Conservation (phyloP, 2,113 vertebrate species). For the Syrmaticus mikado region DNA sequence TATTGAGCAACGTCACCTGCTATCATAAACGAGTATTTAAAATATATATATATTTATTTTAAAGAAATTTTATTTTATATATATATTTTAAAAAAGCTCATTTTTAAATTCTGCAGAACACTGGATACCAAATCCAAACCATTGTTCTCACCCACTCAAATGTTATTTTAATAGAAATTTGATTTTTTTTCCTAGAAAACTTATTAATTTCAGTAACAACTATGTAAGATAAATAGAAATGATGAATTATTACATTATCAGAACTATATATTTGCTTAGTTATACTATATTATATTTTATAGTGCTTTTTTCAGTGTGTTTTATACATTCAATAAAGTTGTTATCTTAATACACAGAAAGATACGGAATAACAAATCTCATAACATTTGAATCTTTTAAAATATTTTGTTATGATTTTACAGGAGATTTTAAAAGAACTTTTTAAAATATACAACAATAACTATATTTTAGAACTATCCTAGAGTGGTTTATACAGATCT, state of each 20-base stretch:
- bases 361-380: background rate
- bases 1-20: background rate
- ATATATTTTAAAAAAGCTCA: background rate
- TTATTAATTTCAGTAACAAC: background rate
- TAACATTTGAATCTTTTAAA: background rate
- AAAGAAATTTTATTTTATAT: too few relatives aligned
- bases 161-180: background rate
- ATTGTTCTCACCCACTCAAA: background rate
- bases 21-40: background rate
- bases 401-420: background rate
- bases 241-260: background rate
- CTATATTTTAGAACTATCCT: background rate
- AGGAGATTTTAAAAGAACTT: background rate
- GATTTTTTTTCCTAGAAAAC: background rate
- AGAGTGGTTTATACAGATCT: background rate
- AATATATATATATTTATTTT: background rate
- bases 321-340: background rate
- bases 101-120: background rate
- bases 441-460: accelerated
- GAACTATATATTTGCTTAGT: accelerated
- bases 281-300: background rate
- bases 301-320: accelerated
- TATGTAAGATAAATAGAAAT: background rate
- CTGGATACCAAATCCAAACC: background rate
- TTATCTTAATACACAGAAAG: background rate